These are phyloP conservation scores for Montipora sp. DNA, from an alignment of 64 coral and sea anemone species.

Conservation along the genomic window DNA sequence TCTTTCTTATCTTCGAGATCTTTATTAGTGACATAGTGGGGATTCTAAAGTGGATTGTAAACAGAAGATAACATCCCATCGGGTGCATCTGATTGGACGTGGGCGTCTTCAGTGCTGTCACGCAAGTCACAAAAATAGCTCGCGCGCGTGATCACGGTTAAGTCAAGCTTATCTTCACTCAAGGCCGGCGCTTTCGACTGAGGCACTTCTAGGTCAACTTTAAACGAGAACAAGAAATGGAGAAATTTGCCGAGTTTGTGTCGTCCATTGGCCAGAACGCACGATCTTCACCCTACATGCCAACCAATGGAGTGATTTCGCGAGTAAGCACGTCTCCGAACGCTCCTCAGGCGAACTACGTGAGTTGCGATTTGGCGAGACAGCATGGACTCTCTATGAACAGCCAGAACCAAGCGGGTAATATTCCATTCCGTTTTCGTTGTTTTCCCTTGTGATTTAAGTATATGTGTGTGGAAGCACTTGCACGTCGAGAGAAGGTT, in stretches of 20 bases:
- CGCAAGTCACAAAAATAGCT: conserved; percentile 44
- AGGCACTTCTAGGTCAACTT: conserved; percentile 43
- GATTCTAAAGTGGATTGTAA: conserved; percentile 50
- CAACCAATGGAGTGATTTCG: background rate
- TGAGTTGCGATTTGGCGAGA: conserved; percentile 57
- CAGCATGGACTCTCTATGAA: conserved; percentile 11
- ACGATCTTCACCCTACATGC: conserved; percentile 17
- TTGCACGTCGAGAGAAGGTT: conserved; percentile 64
- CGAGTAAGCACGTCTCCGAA: conserved; percentile 32
- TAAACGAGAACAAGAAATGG: conserved; percentile 74
- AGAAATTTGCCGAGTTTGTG: conserved; percentile 91
- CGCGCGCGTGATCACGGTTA: conserved; percentile 59
- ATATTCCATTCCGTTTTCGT: conserved; percentile 11
- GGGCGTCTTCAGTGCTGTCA: conserved; percentile 31
- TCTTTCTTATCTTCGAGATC: conserved; percentile 73
- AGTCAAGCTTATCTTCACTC: conserved; percentile 15
- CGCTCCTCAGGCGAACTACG: conserved; percentile 48
- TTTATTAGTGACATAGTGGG: conserved; percentile 75
- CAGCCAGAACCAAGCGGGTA: conserved; percentile 73
- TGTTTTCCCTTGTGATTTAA: conserved; percentile 26
- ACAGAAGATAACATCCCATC: conserved; percentile 13
- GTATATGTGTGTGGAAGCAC: conserved; percentile 69
- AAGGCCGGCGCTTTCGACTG: background rate
- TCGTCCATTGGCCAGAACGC: conserved; percentile 68
- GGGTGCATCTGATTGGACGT: conserved; percentile 46